These are phyloP conservation scores for Steatornis caripensis DNA, from an alignment of 2,113 vertebrate species.

Conservation along the genomic window DNA sequence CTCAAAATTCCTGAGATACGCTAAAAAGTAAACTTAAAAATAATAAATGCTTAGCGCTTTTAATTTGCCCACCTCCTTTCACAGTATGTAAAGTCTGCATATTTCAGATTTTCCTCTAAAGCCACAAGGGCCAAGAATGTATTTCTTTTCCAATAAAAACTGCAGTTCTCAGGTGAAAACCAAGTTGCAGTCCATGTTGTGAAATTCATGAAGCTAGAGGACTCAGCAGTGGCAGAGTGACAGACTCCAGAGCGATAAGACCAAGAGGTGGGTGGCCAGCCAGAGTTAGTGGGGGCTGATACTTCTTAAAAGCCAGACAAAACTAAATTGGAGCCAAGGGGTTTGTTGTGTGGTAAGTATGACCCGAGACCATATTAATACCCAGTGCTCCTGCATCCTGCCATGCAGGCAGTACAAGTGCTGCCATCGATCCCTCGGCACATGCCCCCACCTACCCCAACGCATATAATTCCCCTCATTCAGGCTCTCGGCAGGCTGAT, in stretches of 20 bases:
- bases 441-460: neutral
- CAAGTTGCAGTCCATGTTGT: neutral
- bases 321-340: neutral
- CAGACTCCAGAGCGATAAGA: neutral
- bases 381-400: no score
- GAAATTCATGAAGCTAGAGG: neutral
- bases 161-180: neutral
- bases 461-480: no score
- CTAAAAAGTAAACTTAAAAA: neutral
- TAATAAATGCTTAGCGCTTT: neutral
- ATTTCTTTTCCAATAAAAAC: neutral
- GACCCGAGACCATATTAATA: neutral
- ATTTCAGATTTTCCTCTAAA: neutral
- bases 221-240: neutral
- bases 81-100: accelerated
- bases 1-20: neutral
- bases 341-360: accelerated
- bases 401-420: neutral
- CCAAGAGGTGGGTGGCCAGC: neutral
- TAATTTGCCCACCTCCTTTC: neutral
- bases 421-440: neutral
- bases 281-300: neutral
- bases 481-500: accelerated
- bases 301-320: neutral
- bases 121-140: neutral